phyloP scores from a whole-genome alignment of 2,888 invertebrate species.

The Atethmia centrago region DNA sequence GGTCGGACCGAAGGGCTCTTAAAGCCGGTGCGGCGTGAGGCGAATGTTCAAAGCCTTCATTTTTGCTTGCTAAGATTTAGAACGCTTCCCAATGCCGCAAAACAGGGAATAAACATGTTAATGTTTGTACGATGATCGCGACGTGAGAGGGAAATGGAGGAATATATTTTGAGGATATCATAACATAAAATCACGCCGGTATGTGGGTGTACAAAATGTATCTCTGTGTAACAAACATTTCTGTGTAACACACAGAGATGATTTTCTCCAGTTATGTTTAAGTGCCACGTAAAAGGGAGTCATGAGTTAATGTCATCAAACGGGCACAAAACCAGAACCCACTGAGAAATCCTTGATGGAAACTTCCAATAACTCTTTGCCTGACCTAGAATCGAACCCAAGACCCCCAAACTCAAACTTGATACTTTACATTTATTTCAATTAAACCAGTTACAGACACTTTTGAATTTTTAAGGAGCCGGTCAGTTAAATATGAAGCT shows the following conservation, averaged over 20 bases:
- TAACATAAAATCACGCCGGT: neutral
- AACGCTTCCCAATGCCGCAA: constrained; percentile 36
- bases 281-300: neutral
- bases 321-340: neutral
- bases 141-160: neutral
- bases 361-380: neutral
- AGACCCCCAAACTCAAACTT: too few species aligned
- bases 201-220: too few species aligned
- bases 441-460: too few species aligned
- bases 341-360: neutral
- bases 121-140: constrained; percentile 53
- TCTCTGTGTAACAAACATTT: too few species aligned
- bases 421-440: too few species aligned
- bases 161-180: constrained; percentile 8
- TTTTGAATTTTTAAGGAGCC: too few species aligned
- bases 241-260: neutral
- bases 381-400: neutral
- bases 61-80: constrained; percentile 56
- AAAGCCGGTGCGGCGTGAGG: constrained; percentile 76
- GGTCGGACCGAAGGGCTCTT: constrained; percentile 76
- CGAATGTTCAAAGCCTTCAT: constrained; percentile 76
- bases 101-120: constrained; percentile 57
- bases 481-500: too few species aligned
- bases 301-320: neutral
- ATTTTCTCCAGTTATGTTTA: neutral